A percentile compares a stretch with the other conserved stretches of the same genome.
Evolutionary conservation across 2,888 invertebrate genomes (phyloP).

Genomic region (Pristionchus mayeri): DNA sequence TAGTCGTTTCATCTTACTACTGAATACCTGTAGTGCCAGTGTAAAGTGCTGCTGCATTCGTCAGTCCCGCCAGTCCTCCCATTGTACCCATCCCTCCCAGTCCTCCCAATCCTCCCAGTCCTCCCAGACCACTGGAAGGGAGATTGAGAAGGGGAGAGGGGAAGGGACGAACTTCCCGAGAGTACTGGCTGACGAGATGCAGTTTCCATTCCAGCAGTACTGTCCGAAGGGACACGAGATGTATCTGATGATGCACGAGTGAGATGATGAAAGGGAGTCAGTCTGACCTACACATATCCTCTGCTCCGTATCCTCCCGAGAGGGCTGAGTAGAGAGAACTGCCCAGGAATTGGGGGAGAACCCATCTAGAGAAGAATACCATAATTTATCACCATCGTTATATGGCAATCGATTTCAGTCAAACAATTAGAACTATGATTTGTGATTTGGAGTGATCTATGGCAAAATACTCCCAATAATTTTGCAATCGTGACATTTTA

Average conservation of each 20-base stretch:
- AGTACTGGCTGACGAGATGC: conserved; percentile 59
- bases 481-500: too few species aligned
- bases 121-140: conserved; percentile 47
- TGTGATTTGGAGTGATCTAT: too few species aligned
- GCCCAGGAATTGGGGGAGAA: conserved; percentile 63
- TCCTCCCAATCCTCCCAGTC: conserved; percentile 53
- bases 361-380: not conserved
- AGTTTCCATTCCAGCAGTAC: conserved; percentile 73
- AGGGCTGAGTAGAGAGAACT: conserved; percentile 71
- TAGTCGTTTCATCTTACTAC: too few species aligned
- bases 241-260: too few species aligned
- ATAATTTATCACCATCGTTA: not conserved
- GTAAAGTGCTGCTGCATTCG: conserved; percentile 65
- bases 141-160: not conserved
- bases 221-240: conserved; percentile 74
- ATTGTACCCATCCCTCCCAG: conserved; percentile 21
- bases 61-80: conserved; percentile 62
- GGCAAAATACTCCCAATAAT: too few species aligned
- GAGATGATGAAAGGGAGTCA: not conserved
- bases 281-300: conserved; percentile 70
- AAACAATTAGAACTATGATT: too few species aligned
- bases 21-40: conserved; percentile 47
- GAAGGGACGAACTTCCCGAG: conserved; percentile 50
- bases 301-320: conserved; percentile 69
- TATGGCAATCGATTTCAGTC: not conserved